phyloP scores from a whole-genome alignment of 2,797 vertebrate genomes.

The Alfaro cultratus region DNA sequence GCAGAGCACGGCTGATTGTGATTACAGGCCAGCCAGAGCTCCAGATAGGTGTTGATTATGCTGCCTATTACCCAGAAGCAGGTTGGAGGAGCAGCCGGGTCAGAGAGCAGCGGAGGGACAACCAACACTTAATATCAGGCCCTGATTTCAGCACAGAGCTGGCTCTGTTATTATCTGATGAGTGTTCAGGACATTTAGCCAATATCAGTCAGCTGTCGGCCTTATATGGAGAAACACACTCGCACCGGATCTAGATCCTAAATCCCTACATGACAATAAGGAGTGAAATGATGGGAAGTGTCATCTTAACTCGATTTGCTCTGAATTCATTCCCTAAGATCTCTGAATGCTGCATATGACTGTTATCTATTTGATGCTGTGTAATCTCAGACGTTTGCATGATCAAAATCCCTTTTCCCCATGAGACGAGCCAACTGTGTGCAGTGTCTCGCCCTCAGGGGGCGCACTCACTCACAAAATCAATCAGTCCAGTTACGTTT shows the following conservation, averaged over 20 bases:
- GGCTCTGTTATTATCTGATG: constrained; percentile 33
- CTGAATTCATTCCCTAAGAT: not conserved
- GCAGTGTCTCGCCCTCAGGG: not conserved
- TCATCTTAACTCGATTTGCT: not conserved
- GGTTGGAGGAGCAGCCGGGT: constrained; percentile 30
- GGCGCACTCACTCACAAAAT: not conserved
- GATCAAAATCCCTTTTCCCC: not conserved
- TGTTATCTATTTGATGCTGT: not conserved
- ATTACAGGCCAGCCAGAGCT: constrained; percentile 58
- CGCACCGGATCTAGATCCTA: constrained; percentile 20
- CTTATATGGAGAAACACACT: constrained; percentile 21
- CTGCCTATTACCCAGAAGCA: constrained; percentile 34
- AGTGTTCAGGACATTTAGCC: constrained; percentile 18
- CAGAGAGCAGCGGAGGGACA: constrained; percentile 29
- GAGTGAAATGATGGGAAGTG: constrained; percentile 18
- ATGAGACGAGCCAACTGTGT: not conserved
- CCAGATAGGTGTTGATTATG: constrained; percentile 62
- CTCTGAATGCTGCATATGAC: not conserved
- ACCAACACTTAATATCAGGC: constrained; percentile 26
- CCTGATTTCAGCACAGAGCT: constrained; percentile 24
- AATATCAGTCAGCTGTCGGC: constrained; percentile 32
- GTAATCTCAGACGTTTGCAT: not conserved
- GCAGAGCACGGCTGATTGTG: constrained; percentile 65
- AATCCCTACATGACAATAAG: constrained; percentile 47
- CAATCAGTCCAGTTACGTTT: not conserved